Conservation (phyloP, 2,113 vertebrate species). For the Hippocampus zosterae region DNA sequence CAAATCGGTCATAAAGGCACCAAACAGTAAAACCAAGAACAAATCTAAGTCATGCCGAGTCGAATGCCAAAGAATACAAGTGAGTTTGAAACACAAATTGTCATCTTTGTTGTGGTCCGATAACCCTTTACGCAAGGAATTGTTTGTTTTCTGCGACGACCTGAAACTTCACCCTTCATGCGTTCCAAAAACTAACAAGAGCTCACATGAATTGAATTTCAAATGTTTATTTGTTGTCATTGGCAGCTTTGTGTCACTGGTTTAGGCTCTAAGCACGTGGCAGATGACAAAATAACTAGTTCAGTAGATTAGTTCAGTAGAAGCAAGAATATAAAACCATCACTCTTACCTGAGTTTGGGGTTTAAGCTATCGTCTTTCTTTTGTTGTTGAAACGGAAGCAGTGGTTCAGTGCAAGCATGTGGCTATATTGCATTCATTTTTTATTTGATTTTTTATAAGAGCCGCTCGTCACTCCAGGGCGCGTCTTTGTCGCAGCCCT, state of each 20-base stretch:
- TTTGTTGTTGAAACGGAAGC: background rate
- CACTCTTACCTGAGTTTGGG: background rate
- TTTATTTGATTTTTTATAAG: background rate
- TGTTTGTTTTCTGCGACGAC: too few species aligned
- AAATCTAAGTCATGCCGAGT: too few species aligned
- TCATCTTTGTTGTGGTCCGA: too few species aligned
- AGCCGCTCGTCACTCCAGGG: slow-evolving; percentile 24
- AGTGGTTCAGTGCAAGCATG: background rate
- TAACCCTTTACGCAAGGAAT: too few species aligned
- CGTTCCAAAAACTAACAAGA: background rate
- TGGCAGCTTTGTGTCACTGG: background rate
- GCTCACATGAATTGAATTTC: background rate
- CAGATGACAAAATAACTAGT: background rate
- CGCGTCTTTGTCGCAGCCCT: slow-evolving; percentile 70
- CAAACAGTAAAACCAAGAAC: too few species aligned
- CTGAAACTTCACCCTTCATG: background rate
- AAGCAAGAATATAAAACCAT: background rate
- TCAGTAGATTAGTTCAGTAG: background rate
- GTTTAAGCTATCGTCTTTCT: background rate
- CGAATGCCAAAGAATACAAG: too few species aligned
- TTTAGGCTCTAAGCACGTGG: background rate
- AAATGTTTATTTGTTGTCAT: background rate
- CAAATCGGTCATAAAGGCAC: too few species aligned
- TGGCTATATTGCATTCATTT: too few species aligned
- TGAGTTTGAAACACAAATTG: too few species aligned